Evolutionary conservation across 2,113 vertebrate genomes (phyloP), one percentile per base, ranked within the genome.

Genomic region (Cyprinodon tularosa): DNA sequence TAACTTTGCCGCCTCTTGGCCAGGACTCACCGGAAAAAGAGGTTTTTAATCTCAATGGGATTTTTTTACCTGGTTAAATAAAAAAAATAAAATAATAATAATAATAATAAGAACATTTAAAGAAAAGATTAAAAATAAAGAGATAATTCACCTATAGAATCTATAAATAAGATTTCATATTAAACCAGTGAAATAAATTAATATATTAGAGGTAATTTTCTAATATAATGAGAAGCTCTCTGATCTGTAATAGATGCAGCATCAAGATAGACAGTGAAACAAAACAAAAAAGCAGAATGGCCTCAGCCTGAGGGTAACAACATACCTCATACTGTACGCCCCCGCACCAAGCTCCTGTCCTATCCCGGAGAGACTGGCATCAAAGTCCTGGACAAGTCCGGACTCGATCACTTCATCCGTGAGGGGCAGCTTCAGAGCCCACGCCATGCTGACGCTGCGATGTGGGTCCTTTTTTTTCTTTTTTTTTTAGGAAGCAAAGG

Each of bases 281-380:
- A 37, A 63, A 22, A 13, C 8, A 68, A 59, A 66, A n/a, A 15
- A 57, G 50, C 17, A 57, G 20, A 7, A 14, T n/a, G 1, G 50
- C n/a, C 20, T 57, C n/a, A 57, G 5, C 50, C 50, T n/a, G 44
- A 45, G 44, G 44, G 38, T 17, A 1, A 39, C 44, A 63, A 89
- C 90, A 80, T 95, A 99, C 98, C 98, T 99, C 98, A 99, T 99
- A 91, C 97, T 99, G 91, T 99, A 99, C 15, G 97, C 98, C 64
- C 97, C 97, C 0, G 98, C 97, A 20, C 98, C 98, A 40, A 99
- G 94, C 84, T 99, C 98, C 90, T 99, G 97, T 12, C 98, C 98
- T 69, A 99, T 99, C 37, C 98, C 98, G 3, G 98, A 99, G 4
- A 99, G 95, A 86, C 97, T 98, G 85, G 97, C 97, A 91, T 98